Evolutionary conservation across 2,888 invertebrate species (phyloP).

Genomic region (Apamea monoglypha): DNA sequence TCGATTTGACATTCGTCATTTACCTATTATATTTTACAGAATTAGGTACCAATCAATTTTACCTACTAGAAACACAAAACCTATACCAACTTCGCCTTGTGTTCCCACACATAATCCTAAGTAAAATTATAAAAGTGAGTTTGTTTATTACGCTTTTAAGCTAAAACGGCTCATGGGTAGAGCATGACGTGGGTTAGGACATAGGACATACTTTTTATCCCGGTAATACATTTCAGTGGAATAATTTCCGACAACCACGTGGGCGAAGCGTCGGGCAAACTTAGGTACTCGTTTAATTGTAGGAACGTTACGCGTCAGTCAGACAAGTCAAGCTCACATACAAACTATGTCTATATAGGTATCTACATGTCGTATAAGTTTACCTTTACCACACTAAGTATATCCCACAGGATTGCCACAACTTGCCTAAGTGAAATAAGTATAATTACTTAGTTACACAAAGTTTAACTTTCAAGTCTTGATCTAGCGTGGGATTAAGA

Average conservation of each 20-base stretch:
- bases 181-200: neutral
- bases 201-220: neutral
- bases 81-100: neutral
- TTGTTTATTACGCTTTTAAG: neutral
- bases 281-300: neutral
- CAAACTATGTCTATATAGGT: neutral
- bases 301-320: neutral
- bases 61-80: slow-evolving; percentile 8
- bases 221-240: neutral
- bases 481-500: neutral
- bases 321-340: neutral
- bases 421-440: slow-evolving; percentile 13
- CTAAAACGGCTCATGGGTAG: neutral
- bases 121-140: neutral
- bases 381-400: neutral
- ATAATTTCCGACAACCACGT: neutral
- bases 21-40: neutral
- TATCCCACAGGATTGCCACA: slow-evolving; percentile 19
- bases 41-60: neutral
- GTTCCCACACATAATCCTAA: neutral
- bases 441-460: slow-evolving; percentile 1
- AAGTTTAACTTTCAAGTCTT: neutral
- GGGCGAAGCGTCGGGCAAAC: neutral
- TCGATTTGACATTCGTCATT: neutral
- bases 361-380: neutral